Evolutionary conservation across 92 coral and sea anemone species (phyloP).

Genomic region (Umimayanthus kanabou): DNA sequence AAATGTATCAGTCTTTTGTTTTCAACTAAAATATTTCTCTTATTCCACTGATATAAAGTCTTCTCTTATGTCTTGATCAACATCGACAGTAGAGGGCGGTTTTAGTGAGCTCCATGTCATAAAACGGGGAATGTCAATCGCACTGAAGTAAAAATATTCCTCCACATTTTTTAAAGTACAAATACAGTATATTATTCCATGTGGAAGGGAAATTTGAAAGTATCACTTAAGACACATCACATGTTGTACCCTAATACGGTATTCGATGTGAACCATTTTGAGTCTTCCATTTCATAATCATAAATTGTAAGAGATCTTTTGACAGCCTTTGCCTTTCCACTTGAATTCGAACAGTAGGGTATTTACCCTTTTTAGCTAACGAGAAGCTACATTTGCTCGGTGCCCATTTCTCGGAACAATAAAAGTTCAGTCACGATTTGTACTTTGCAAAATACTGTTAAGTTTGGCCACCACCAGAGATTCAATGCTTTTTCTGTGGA

Average conservation of each 20-base stretch:
- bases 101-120: background rate
- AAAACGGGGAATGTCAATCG: background rate
- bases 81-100: background rate
- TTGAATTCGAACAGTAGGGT: background rate
- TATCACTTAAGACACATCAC: background rate
- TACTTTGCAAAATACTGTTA: background rate
- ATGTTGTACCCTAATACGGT: background rate
- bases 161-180: background rate
- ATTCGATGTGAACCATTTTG: constrained; percentile 7
- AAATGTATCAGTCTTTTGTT: constrained; percentile 9
- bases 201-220: background rate
- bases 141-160: background rate
- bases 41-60: background rate
- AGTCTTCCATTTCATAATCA: background rate
- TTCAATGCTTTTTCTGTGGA: background rate
- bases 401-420: background rate
- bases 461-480: background rate
- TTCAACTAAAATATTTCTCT: background rate
- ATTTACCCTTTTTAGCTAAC: background rate
- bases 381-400: background rate
- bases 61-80: background rate
- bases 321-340: background rate
- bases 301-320: background rate
- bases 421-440: background rate
- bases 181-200: background rate